Evolutionary conservation across 2,113 vertebrate genomes (phyloP).

Genomic region (Nothoprocta perdicaria): DNA sequence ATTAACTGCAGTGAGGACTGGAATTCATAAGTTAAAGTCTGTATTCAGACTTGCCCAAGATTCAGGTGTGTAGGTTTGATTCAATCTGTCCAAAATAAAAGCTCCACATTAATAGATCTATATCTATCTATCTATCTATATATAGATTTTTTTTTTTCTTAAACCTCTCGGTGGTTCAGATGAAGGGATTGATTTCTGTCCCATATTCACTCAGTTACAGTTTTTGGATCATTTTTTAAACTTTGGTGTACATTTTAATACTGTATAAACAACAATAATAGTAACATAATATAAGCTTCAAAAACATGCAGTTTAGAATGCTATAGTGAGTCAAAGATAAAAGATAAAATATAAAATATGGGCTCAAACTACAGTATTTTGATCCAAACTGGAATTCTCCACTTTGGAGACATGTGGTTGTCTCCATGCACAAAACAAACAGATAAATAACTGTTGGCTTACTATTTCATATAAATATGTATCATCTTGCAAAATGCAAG

Average conservation of each 20-base stretch:
- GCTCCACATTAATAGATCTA: neutral
- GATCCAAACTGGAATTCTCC: neutral
- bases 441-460: neutral
- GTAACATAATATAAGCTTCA: neutral
- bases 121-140: no score
- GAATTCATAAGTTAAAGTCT: neutral
- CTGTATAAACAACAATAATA: slow-evolving; percentile 21
- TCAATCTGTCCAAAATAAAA: neutral
- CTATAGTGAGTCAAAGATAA: slow-evolving; percentile 29
- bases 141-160: neutral
- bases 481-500: neutral
- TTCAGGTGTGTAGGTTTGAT: neutral
- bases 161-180: neutral
- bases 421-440: neutral
- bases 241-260: neutral
- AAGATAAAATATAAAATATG: slow-evolving; percentile 43
- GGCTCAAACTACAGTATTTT: neutral
- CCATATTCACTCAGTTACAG: neutral
- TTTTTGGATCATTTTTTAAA: slow-evolving; percentile 31
- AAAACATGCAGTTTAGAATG: neutral
- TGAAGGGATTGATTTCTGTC: neutral
- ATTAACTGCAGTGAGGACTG: neutral
- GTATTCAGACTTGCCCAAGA: neutral
- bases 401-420: neutral
- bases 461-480: neutral